These are phyloP conservation scores for Callorhinus ursinus DNA, from an alignment of 2,113 vertebrate genomes.

Conservation along the genomic window DNA sequence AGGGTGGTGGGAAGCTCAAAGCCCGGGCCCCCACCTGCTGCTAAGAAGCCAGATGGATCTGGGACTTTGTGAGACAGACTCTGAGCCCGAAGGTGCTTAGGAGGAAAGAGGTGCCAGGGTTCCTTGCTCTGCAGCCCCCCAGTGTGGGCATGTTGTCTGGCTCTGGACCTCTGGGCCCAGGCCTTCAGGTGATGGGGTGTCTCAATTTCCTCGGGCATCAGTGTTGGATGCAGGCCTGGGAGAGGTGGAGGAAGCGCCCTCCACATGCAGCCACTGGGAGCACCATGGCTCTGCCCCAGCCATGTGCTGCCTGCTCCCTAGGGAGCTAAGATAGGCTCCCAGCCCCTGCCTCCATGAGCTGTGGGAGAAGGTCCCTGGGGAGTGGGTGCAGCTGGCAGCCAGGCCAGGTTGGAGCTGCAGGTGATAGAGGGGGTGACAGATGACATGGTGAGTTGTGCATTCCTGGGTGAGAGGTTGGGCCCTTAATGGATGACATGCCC, in stretches of 20 bases:
- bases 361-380: not conserved
- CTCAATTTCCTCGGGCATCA: no score
- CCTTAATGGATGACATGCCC: not conserved
- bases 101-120: rapidly evolving
- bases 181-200: not conserved
- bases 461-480: not conserved
- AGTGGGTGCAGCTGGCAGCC: not conserved
- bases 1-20: rapidly evolving
- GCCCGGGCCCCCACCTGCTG: not conserved
- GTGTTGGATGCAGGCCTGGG: not conserved
- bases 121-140: not conserved
- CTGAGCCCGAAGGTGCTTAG: not conserved
- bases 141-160: not conserved
- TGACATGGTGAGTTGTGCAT: rapidly evolving
- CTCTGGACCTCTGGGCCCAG: not conserved
- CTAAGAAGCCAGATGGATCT: not conserved
- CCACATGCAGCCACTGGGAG: rapidly evolving
- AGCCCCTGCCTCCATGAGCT: not conserved
- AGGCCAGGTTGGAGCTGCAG: not conserved
- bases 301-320: not conserved
- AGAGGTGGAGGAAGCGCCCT: rapidly evolving
- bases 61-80: not conserved
- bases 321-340: not conserved
- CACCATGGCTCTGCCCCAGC: not conserved
- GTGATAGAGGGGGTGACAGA: not conserved